Percentiles rank a stretch among this genome's conserved stretches.
phyloP scores from a whole-genome alignment of 2,888 invertebrate genomes.

The Agrilus cyanescens region DNA sequence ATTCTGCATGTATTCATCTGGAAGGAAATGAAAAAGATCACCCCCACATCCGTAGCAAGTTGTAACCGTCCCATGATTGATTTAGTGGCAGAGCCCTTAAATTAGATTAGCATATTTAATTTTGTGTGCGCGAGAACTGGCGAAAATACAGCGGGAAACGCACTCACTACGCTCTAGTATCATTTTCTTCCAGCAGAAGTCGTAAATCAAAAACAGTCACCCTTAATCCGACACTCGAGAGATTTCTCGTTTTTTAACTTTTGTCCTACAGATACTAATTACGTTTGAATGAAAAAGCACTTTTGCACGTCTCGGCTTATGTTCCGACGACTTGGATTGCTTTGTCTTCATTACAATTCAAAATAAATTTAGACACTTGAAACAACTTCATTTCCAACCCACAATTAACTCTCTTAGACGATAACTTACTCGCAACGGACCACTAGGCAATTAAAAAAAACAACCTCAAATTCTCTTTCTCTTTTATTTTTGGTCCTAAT shows the following conservation, averaged over 20 bases:
- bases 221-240: slow-evolving; percentile 31
- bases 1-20: no score
- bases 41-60: slow-evolving; percentile 1
- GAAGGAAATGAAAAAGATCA: no score
- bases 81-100: slow-evolving; percentile 34
- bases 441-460: no score
- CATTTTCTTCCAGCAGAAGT: slow-evolving; percentile 29
- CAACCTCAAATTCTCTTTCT: no score
- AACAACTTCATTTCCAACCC: no score
- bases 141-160: slow-evolving; percentile 19
- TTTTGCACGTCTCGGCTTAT: slow-evolving; percentile 14
- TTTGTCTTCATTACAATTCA: no score
- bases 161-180: slow-evolving; percentile 22
- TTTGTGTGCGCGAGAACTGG: slow-evolving; percentile 24
- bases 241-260: slow-evolving; percentile 27
- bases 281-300: slow-evolving; percentile 33
- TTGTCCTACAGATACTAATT: slow-evolving; percentile 32
- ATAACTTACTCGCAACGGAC: no score
- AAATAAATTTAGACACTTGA: no score
- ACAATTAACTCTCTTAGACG: no score
- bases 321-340: neutral
- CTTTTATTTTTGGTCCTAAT: no score
- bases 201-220: slow-evolving; percentile 37
- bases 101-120: slow-evolving; percentile 37
- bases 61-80: slow-evolving; percentile 30